These are phyloP conservation scores for Heteromyza rotundicornis DNA, from an alignment of 2,888 invertebrate genomes.

Conservation along the genomic window DNA sequence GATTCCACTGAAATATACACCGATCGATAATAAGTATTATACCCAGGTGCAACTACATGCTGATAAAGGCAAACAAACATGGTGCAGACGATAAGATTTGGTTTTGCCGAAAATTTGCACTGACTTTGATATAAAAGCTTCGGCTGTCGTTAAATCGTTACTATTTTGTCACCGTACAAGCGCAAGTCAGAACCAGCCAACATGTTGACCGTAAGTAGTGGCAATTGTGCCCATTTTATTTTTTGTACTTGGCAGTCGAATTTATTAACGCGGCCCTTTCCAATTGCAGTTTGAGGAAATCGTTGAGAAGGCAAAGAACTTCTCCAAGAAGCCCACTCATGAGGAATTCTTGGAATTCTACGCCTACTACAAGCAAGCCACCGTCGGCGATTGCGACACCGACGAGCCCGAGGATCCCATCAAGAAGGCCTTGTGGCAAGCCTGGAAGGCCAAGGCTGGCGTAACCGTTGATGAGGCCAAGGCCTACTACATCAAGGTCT, in stretches of 20 bases:
- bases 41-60: no score
- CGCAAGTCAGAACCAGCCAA: conserved; percentile 27
- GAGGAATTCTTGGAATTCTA: conserved; percentile 82
- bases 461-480: conserved; percentile 78
- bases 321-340: conserved; percentile 77
- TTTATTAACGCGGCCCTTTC: not conserved
- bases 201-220: conserved; percentile 53
- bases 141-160: not conserved
- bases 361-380: conserved; percentile 83
- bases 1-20: no score
- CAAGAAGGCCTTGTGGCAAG: conserved; percentile 93
- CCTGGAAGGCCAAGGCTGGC: conserved; percentile 87
- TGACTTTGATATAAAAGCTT: not conserved
- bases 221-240: not conserved
- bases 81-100: not conserved
- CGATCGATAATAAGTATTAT: no score
- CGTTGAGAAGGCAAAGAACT: conserved; percentile 75
- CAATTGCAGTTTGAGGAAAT: conserved; percentile 72
- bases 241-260: conserved; percentile 4
- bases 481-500: conserved; percentile 79
- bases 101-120: not conserved
- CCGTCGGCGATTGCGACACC: conserved; percentile 79
- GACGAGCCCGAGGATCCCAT: conserved; percentile 86
- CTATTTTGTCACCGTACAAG: not conserved
- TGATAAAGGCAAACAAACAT: not conserved